Evolutionary conservation across 2,888 invertebrate genomes (phyloP), one percentile per base, ranked within the genome.

Genomic region (Crossocerus cetratus): DNA sequence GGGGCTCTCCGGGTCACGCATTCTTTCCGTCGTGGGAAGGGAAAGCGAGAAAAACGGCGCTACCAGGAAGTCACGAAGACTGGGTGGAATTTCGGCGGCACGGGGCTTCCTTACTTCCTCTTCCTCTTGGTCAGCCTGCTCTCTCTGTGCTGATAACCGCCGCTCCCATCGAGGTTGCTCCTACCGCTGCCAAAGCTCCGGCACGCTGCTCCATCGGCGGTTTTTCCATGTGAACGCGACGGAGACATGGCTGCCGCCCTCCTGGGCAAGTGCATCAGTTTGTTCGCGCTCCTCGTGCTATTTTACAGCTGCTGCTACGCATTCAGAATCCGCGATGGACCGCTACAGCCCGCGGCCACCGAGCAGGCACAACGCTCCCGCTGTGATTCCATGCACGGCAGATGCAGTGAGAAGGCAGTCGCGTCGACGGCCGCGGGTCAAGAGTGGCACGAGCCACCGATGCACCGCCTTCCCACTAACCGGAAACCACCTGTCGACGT

Each of bases 171-270:
- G 49, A 49, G 49, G 49, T 49, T 49, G 4, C 49, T 49, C 14
- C 3, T 49, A 16, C n/a, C 53, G 66, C 61, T 56, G 42, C 57
- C 65, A 54, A 56, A 62, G 59, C 21, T 74, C 65, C 42, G 49
- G 32, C 49, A 61, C 61, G 69, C 64, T 68, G 74, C 61, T 66
- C 49, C 59, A 58, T 60, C 67, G 32, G 72, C 61, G 73, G 22
- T 59, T 72, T 54, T 74, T 85, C 83, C 83, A 87, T 87, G 87
- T 83, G 82, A 87, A 84, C 77, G 71, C 63, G 65, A 57, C 69
- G 69, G 83, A 81, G 84, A 82, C 74, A 88, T 89, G 87, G 87
- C 87, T 76, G 67, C 82, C 86, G 86, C 88, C 86, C 77, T 81
- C 74, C 65, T 82, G 87, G 88, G 86, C 85, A 88, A 86, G 82